phyloP scores from a whole-genome alignment of 2,113 vertebrate genomes.

The Ailurus styani region DNA sequence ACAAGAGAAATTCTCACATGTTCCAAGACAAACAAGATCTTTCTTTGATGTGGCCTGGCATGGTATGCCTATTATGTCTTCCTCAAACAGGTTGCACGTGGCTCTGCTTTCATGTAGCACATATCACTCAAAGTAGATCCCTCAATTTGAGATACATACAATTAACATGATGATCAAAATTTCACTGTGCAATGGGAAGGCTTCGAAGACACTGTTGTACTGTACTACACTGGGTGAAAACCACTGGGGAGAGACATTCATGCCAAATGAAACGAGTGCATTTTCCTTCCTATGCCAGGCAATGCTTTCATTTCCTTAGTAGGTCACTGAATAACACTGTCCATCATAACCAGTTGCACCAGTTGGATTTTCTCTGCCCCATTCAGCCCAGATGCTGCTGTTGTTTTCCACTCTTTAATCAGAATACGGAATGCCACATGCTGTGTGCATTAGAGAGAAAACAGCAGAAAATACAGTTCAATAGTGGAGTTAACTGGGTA shows the following conservation, averaged over 20 bases:
- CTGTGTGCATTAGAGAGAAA: constrained; percentile 8
- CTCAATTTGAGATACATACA: background rate
- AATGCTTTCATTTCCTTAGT: background rate
- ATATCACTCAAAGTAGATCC: background rate
- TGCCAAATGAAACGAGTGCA: background rate
- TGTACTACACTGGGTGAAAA: background rate
- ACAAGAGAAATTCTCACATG: background rate
- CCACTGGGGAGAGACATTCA: background rate
- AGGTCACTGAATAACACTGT: background rate
- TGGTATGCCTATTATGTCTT: background rate
- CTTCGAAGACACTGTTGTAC: background rate
- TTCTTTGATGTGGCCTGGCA: constrained; percentile 8
- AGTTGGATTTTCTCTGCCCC: background rate
- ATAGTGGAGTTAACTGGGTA: background rate
- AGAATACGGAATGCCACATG: constrained; percentile 10
- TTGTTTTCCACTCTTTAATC: constrained; percentile 1
- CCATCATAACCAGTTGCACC: background rate
- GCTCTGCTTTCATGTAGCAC: background rate
- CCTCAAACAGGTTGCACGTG: background rate
- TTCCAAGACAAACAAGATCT: background rate
- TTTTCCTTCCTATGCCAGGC: background rate
- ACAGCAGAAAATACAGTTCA: constrained; percentile 8
- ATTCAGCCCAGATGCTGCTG: constrained; percentile 6
- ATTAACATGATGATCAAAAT: background rate
- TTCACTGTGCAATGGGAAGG: background rate